Evolutionary conservation across 2,113 vertebrate species (phyloP).

Genomic region (Leiothrix lutea): DNA sequence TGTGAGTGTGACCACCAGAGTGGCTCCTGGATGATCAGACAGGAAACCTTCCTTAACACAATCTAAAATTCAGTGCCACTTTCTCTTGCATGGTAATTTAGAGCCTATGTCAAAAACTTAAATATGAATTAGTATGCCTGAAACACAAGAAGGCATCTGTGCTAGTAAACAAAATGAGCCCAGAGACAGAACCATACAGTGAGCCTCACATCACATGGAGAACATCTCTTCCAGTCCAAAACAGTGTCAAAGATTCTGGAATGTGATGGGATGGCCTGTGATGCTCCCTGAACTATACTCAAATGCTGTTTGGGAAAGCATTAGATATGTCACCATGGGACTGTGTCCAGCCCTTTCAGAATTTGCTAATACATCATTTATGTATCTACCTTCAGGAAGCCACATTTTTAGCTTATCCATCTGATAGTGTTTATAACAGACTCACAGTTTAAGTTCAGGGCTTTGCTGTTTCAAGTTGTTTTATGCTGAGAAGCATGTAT

Average conservation of each 20-base stretch:
- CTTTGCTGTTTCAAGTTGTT: neutral
- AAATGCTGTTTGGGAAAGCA: neutral
- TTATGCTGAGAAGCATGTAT: neutral
- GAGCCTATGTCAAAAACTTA: neutral
- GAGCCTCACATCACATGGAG: neutral
- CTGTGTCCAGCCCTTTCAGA: neutral
- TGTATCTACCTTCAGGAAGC: neutral
- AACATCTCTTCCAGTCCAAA: neutral
- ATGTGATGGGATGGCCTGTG: neutral
- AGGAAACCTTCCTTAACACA: neutral
- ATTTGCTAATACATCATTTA: neutral
- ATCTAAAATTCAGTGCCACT: neutral
- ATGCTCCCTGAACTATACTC: neutral
- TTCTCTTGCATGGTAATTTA: neutral
- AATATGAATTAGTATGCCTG: neutral
- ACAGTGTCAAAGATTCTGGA: neutral
- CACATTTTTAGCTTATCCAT: neutral
- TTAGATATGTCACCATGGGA: too few relatives aligned
- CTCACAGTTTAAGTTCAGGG: neutral
- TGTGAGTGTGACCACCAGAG: neutral
- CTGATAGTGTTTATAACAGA: neutral
- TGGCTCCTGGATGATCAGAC: neutral
- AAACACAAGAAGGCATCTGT: neutral
- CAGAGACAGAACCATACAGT: neutral
- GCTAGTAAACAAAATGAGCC: neutral